Evolutionary conservation across 64 coral and sea anemone genomes (phyloP), one percentile per base, ranked within the genome.

Genomic region (Pocillopora verrucosa): DNA sequence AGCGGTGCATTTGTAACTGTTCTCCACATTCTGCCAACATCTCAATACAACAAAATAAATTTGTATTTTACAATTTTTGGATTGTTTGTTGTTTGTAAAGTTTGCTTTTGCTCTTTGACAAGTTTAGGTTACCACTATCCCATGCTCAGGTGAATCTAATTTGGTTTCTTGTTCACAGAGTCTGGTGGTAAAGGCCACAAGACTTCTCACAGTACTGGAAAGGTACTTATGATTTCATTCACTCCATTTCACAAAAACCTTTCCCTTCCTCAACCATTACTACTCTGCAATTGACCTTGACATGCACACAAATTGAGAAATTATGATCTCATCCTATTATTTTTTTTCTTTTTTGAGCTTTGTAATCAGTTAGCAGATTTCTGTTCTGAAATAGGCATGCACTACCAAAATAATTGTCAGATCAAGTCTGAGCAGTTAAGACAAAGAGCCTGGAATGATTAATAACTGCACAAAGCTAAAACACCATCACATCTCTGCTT

Each of bases 101-200:
- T 85, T 72, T 24, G 13, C 69, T 51, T 51, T 20, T 72, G 82
- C 70, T 22, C 10, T 3, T 84, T 84, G 63, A 65, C 4, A 22
- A 84, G 82, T 85, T 70, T 85, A 85, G 64, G 63, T 85, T 85
- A n/a, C 41, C 41, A 51, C 41, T 70, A 24, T 25, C 65, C 82
- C 82, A 56, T 25, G 60, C 13, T 60, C 36, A 78, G 61, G 1
- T 61, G 86, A 61, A 58, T 92, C 90, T 92, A 92, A 92, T 87
- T 63, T 92, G 90, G 90, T 92, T 92, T 92, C 90, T 92, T 92
- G 90, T 92, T 92, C 80, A 76, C 90, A 92, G 90, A 92, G 84
- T 87, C 90, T 92, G 90, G 74, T 86, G 90, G 90, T 87, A 78
- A 77, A 58, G 63, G 51, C 90, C 90, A 92, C 83, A 92, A 92